Base-by-base conservation (phyloP, 1,140 invertebrate genomes). In the Aphaenogaster ashmeadi region DNA sequence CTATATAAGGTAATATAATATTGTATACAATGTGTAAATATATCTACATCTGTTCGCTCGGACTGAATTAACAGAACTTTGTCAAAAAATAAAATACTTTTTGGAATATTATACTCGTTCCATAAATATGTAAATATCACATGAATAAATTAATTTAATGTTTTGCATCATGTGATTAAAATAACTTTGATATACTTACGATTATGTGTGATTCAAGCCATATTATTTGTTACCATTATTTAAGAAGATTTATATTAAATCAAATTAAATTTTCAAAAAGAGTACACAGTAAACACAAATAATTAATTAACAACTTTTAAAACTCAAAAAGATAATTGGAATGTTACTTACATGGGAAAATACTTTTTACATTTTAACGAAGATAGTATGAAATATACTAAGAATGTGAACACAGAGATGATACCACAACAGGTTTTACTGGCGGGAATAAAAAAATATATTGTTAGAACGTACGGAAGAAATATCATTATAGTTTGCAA, bases 21-120 rank as follows among this genome's bases (percentile, higher is more conserved):
- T 81, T 83, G 75, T 88, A 91, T 72, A 75, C 50, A 84, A 86
- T 83, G 88, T 89, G 58, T 89, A 74, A 27, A 89, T 87, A 87
- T 87, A 83, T 89, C 62, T 80, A 77, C 36, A 3, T 77, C 54
- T 71, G 69, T 62, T 66, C 58, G 83, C 75, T 27, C 54, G 33
- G 5, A 87, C 27, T 41, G 15, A 6, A 0, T 27, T 54, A 47
- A 75, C 21, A 71, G 8, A 69, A 69, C 21, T 41, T 41, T 56
- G 9, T 71, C 2, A 50, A 60, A 1, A 74, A 60, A 60, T 21
- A 60, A 74, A 58, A 72, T 15, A 9, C 4, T 62, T 80, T 52
- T 54, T 9, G 5, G 11, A 58, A 56, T 41, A 81, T 58, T 71
- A 13, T 18, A 69, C 33, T 81, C 2, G 7, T 33, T 81, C 9